Evolutionary conservation across 1,140 invertebrate species (phyloP), one percentile per base, ranked within the genome.

Genomic region (Bombus superbus): DNA sequence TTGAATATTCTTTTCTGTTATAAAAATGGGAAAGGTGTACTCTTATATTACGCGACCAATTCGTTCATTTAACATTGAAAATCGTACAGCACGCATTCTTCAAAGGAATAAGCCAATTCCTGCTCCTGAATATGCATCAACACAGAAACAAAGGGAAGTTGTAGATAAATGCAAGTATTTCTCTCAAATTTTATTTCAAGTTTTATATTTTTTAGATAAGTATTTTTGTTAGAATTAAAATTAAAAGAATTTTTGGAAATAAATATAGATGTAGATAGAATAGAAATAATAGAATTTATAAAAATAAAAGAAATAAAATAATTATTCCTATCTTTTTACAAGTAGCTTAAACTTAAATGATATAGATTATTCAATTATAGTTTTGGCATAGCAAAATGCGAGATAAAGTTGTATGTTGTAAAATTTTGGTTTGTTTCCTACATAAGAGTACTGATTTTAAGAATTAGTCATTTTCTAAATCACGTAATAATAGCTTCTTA

Each of bases 31-130:
- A 28, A 95, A 95, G 91, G 90, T 86, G 94, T 69, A 91, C 94
- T 84, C 96, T 1, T 87, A 91, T 62, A 73, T 97, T 25, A 90
- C 89, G 42, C 93, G 95, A 53, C 95, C 96, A 42, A 79, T 96
- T 5, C 95, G 95, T 89, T 95, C 95, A 68, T 97, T 97, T 88
- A 98, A 98, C 93, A 95, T 97, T 13, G 97, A 97, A 92, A 97
- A 96, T 92, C 96, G 97, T 86, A 97, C 97, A 25, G 96, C 97
- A 89, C 96, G 96, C 91, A 91, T 97, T 32, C 96, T 98, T 87
- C 96, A 96, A 0, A 96, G 96, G 92, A 96, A 96, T 64, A 98
- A 98, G 94, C 97, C 96, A 25, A 93, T 89, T 42, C 94, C 96
- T 57, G 97, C 97, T 40, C 97, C 97, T 1, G 96, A 94, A 88